Base-by-base conservation (phyloP, 2,888 invertebrate species). In the Drosophila neotestacea region DNA sequence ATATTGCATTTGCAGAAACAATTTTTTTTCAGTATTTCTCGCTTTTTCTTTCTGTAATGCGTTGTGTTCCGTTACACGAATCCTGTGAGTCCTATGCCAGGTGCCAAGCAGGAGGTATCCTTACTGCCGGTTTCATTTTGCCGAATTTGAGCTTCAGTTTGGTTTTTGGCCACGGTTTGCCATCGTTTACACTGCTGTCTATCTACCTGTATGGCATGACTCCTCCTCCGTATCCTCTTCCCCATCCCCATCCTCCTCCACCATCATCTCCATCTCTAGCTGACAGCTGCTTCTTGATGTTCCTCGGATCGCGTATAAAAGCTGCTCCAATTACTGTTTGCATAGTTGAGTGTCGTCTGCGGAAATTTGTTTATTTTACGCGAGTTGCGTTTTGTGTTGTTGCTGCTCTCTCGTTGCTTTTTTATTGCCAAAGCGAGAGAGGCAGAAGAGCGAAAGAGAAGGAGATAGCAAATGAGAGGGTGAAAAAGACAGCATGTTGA, bases 311-410 rank as follows among this genome's bases (percentile, higher is more conserved):
- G 75, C 65, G 64, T 73, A 79, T 72, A 72, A 79, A 79, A 82
- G 83, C 87, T 79, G 79, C 82, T 79, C 79, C 89, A 88, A 89
- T 87, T 87, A 89, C 88, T 85, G 88, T 87, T 88, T 85, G 85
- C 85, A 89, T 85, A 89, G 89, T 79, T 81, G 85, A 85, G 85
- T 87, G 85, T 85, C 85, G 84, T 89, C 87, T 74, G 74, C 85
- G 85, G 85, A 85, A 85, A 89, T 85, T 85, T 85, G 85, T 85
- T 85, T 85, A 85, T 85, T 87, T 87, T 89, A 89, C 89, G 85
- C 85, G 88, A 72, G 69, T 61, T 87, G 87, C 87, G 87, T 88
- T 88, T 88, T 87, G 85, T 70, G 75, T 77, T 68, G 38, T 60
- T 68, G 56, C 65, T 63, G 52, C 22, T 47, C 36, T 67, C 65